Conservation (phyloP, 2,113 vertebrate genomes). For the Salvelinus fontinalis region DNA sequence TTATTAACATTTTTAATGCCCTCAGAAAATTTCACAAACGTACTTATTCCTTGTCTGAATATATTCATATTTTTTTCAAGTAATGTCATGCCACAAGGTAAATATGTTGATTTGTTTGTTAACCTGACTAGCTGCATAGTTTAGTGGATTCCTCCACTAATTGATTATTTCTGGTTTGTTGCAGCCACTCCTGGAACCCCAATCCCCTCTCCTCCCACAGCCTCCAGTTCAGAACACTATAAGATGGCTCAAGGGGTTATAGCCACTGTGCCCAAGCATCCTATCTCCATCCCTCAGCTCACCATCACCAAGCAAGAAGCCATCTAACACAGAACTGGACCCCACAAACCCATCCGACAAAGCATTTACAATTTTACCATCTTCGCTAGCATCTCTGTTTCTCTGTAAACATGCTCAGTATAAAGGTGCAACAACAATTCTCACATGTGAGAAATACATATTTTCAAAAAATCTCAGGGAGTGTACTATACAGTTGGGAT, state of each 20-base stretch:
- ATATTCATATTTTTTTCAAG: constrained; percentile 21
- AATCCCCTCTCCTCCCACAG: constrained; percentile 90
- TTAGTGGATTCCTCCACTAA: constrained; percentile 14
- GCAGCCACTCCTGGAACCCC: constrained; percentile 97
- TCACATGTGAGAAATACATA: too few relatives aligned
- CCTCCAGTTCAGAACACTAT: constrained; percentile 94
- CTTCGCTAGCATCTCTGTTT: not conserved
- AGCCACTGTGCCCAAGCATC: constrained; percentile 87
- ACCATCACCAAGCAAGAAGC: constrained; percentile 97
- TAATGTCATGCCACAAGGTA: constrained; percentile 19
- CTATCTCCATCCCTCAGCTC: constrained; percentile 86
- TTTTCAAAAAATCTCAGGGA: too few relatives aligned
- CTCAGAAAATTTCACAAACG: constrained; percentile 67
- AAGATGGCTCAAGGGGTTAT: constrained; percentile 93
- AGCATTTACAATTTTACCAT: not conserved
- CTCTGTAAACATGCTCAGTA: too few relatives aligned
- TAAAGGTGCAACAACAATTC: too few relatives aligned
- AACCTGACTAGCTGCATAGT: constrained; percentile 5
- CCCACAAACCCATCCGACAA: not conserved
- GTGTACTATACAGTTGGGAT: not conserved
- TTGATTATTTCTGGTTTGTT: constrained; percentile 49
- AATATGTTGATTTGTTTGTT: constrained; percentile 31
- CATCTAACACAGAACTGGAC: constrained; percentile 75
- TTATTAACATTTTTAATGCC: constrained; percentile 66
- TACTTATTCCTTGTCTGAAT: constrained; percentile 59